These are phyloP conservation scores for Cinara cedri DNA, from an alignment of 2,888 invertebrate genomes.

Conservation along the genomic window DNA sequence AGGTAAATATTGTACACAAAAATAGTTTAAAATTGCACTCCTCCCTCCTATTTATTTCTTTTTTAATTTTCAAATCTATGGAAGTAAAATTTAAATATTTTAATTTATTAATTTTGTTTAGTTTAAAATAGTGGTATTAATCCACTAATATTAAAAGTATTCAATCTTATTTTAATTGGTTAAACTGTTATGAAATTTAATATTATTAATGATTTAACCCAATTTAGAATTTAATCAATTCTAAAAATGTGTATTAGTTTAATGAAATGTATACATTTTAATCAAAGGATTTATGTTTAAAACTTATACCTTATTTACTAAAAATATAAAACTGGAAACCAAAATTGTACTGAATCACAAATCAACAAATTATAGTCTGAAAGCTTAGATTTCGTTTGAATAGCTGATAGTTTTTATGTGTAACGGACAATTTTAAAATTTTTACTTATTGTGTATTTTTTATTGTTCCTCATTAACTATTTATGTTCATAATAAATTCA, in stretches of 20 bases:
- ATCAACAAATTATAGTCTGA: not conserved
- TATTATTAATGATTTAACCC: too few relatives aligned
- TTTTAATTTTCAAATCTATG: slow-evolving; percentile 34
- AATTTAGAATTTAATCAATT: not conserved
- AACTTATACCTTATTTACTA: slow-evolving; percentile 8
- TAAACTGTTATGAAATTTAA: not conserved
- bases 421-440: not conserved
- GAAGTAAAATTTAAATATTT: slow-evolving; percentile 26
- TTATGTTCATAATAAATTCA: not conserved
- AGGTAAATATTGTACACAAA: slow-evolving; percentile 38
- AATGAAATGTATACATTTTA: too few relatives aligned
- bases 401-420: not conserved
- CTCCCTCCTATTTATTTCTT: slow-evolving; percentile 4
- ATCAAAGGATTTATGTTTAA: not conserved
- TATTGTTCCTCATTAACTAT: not conserved
- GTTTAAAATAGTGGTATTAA: not conserved
- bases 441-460: not conserved
- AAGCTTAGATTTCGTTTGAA: not conserved
- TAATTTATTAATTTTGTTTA: slow-evolving; percentile 33
- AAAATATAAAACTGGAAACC: not conserved
- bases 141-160: slow-evolving; percentile 10
- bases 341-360: slow-evolving; percentile 14
- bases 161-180: not conserved
- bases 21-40: not conserved
- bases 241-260: slow-evolving; percentile 9